Evolutionary conservation across 2,888 invertebrate genomes (phyloP).

Genomic region (Lepidochitona cinerea): DNA sequence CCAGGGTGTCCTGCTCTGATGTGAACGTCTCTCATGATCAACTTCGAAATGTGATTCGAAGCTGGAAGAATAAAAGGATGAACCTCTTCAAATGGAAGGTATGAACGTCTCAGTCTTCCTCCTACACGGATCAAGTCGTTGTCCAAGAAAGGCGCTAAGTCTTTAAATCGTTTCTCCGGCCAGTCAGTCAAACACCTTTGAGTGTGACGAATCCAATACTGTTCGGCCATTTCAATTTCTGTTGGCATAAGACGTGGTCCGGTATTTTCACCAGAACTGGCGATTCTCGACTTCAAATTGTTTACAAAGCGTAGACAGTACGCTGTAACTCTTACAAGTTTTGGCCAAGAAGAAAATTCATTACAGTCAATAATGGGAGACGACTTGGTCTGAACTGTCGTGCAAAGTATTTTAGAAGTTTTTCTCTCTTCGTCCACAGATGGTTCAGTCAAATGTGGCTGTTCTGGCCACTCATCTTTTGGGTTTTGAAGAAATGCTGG

Average conservation of each 20-base stretch:
- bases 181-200: slow-evolving; percentile 3
- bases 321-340: slow-evolving; percentile 11
- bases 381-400: background rate
- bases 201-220: slow-evolving; percentile 1
- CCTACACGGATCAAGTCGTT: slow-evolving; percentile 11
- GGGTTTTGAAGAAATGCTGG: slow-evolving; percentile 10
- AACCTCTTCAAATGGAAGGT: background rate
- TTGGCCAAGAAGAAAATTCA: slow-evolving; percentile 3
- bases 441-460: background rate
- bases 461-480: slow-evolving; percentile 2
- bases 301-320: slow-evolving; percentile 4
- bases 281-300: background rate
- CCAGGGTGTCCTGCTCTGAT: background rate
- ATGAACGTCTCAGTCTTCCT: slow-evolving; percentile 10
- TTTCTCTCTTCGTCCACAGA: background rate
- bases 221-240: background rate
- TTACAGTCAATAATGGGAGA: slow-evolving; percentile 2
- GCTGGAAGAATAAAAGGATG: slow-evolving; percentile 9
- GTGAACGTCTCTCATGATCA: slow-evolving; percentile 10
- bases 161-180: background rate
- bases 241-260: background rate
- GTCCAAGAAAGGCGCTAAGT: slow-evolving; percentile 2
- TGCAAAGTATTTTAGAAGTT: background rate
- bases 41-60: background rate
- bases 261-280: background rate